Conservation (phyloP, 1,140 invertebrate species). For the Magallana ariakensis region DNA sequence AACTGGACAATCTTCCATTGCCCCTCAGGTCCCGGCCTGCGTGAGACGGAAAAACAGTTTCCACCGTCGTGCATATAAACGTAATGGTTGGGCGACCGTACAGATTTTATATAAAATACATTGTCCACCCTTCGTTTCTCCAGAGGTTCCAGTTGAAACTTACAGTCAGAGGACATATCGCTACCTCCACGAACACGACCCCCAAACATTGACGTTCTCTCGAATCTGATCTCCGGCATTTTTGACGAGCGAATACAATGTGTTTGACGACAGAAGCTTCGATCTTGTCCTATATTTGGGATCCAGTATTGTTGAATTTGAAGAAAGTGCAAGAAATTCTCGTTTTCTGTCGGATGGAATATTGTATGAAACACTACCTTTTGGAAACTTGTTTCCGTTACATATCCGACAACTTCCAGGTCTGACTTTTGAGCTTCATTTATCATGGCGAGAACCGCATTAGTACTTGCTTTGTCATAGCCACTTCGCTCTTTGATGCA, state of each 20-base stretch:
- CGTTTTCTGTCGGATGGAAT: neutral
- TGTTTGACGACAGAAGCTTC: neutral
- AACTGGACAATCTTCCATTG: neutral
- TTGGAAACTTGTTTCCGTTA: neutral
- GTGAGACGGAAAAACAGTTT: neutral
- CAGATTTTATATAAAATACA: neutral
- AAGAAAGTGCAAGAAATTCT: neutral
- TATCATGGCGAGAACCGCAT: neutral
- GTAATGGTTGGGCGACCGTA: neutral
- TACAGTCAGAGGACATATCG: neutral
- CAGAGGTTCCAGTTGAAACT: neutral
- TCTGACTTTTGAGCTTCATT: neutral
- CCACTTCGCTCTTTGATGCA: neutral
- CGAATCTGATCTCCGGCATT: neutral
- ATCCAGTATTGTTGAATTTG: neutral
- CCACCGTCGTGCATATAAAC: neutral
- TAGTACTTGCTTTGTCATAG: neutral
- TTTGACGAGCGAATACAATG: neutral
- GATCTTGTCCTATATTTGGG: neutral
- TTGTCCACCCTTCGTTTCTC: neutral
- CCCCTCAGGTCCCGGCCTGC: neutral
- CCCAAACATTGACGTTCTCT: neutral
- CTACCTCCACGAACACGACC: neutral
- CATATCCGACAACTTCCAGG: neutral
- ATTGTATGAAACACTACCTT: neutral